phyloP scores from a whole-genome alignment of 2,797 vertebrate species.

The Chaetodon trifasciatus region DNA sequence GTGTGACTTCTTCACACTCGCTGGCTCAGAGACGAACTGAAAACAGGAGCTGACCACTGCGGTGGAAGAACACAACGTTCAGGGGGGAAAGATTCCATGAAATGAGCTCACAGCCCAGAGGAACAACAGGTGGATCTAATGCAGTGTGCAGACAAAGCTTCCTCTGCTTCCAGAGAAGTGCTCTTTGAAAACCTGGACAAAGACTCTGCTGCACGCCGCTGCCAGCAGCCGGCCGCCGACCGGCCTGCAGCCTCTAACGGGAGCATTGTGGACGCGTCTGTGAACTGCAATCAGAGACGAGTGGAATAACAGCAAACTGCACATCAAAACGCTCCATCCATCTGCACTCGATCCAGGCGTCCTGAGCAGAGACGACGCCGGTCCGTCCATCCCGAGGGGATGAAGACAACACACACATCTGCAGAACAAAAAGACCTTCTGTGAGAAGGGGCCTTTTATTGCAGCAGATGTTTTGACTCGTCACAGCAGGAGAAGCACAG shows the following conservation, averaged over 20 bases:
- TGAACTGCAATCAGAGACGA: slow-evolving; percentile 47
- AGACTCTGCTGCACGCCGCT: slow-evolving; percentile 21
- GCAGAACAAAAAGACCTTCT: slow-evolving; percentile 1
- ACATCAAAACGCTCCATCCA: slow-evolving; percentile 32
- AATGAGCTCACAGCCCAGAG: background rate
- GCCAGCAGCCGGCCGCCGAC: slow-evolving; percentile 24
- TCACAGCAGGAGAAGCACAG: background rate
- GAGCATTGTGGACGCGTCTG: slow-evolving; percentile 39
- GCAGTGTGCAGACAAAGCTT: background rate
- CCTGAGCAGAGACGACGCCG: slow-evolving; percentile 2
- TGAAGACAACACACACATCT: background rate
- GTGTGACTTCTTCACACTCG: slow-evolving; percentile 33
- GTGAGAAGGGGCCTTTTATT: background rate
- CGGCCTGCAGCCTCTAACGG: slow-evolving; percentile 46
- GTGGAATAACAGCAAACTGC: slow-evolving; percentile 44
- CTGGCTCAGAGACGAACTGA: background rate
- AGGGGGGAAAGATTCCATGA: background rate
- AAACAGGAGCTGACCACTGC: background rate
- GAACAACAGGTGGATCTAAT: background rate
- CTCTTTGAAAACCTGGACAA: slow-evolving; percentile 8
- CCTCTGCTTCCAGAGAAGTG: background rate
- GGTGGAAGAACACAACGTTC: background rate
- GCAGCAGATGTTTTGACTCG: background rate
- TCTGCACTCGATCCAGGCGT: slow-evolving; percentile 27
- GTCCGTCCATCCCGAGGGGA: slow-evolving; percentile 7